phyloP scores from a whole-genome alignment of 1,140 invertebrate genomes.

The Drosophila nasuta region DNA sequence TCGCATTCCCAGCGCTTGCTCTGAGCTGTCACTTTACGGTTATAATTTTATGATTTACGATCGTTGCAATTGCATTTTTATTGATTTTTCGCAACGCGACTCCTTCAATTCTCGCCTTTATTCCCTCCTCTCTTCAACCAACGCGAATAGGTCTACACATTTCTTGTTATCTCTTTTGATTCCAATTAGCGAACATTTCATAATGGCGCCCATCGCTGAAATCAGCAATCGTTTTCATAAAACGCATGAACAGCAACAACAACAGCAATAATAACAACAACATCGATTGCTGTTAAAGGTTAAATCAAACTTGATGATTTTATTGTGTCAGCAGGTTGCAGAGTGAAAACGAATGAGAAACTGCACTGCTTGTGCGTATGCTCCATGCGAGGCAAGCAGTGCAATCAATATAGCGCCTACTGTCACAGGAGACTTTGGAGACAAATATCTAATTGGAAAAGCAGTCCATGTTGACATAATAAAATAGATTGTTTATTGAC shows the following conservation, averaged over 20 bases:
- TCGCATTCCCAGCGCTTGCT: conserved; percentile 78
- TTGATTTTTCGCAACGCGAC: conserved; percentile 72
- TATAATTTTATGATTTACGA: conserved; percentile 84
- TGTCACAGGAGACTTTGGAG: too few relatives aligned
- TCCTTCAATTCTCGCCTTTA: conserved; percentile 8
- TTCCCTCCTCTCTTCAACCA: neutral
- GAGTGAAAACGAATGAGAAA: neutral
- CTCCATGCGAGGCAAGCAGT: neutral
- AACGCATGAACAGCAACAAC: neutral
- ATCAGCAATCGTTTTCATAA: neutral
- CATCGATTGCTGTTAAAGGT: neutral
- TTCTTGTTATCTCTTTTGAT: conserved; percentile 19
- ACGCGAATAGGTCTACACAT: neutral
- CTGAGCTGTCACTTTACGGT: conserved; percentile 83
- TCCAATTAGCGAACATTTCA: conserved; percentile 25
- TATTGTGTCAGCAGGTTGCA: conserved; percentile 3
- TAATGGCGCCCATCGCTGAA: conserved; percentile 10
- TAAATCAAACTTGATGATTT: conserved; percentile 1
- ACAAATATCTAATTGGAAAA: too few relatives aligned
- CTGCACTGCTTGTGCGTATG: neutral
- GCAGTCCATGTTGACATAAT: too few relatives aligned
- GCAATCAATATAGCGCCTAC: neutral
- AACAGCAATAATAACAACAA: neutral
- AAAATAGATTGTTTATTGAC: too few relatives aligned
- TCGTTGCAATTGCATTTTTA: conserved; percentile 80